Percentiles rank a stretch among this genome's conserved stretches.
phyloP scores from a whole-genome alignment of 2,797 vertebrate genomes.

The Trematomus bernacchii region DNA sequence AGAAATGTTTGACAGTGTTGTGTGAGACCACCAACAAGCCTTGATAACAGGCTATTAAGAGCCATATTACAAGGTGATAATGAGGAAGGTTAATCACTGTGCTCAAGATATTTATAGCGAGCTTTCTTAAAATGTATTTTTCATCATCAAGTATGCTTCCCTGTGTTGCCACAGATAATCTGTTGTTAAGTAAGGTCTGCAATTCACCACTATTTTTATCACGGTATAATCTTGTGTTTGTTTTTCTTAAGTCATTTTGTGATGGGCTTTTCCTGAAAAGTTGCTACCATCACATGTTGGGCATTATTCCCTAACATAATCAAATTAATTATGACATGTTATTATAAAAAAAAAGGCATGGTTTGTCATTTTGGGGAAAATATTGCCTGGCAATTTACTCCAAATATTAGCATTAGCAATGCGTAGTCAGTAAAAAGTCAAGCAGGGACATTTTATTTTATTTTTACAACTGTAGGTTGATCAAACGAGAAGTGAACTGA shows the following conservation, averaged over 20 bases:
- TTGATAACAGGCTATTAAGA: constrained; percentile 17
- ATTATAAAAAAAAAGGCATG: too few relatives aligned
- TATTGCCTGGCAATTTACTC: not conserved
- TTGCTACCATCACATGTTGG: not conserved
- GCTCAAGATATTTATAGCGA: constrained; percentile 13
- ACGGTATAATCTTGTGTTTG: not conserved
- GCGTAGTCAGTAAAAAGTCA: not conserved
- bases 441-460: not conserved
- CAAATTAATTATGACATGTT: too few relatives aligned
- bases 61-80: constrained; percentile 13
- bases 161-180: not conserved
- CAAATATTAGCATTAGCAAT: not conserved
- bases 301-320: not conserved
- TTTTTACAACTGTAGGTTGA: not conserved
- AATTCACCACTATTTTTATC: not conserved
- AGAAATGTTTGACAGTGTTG: constrained; percentile 34
- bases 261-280: too few relatives aligned
- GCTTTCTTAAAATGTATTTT: not conserved
- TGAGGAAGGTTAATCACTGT: too few relatives aligned
- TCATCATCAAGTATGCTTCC: not conserved
- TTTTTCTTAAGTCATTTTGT: too few relatives aligned
- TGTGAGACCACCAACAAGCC: constrained; percentile 25
- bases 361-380: not conserved
- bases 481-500: constrained; percentile 5
- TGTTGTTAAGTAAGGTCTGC: not conserved